These are phyloP conservation scores for Heliornis fulica DNA, from an alignment of 2,113 vertebrate genomes.

Conservation along the genomic window DNA sequence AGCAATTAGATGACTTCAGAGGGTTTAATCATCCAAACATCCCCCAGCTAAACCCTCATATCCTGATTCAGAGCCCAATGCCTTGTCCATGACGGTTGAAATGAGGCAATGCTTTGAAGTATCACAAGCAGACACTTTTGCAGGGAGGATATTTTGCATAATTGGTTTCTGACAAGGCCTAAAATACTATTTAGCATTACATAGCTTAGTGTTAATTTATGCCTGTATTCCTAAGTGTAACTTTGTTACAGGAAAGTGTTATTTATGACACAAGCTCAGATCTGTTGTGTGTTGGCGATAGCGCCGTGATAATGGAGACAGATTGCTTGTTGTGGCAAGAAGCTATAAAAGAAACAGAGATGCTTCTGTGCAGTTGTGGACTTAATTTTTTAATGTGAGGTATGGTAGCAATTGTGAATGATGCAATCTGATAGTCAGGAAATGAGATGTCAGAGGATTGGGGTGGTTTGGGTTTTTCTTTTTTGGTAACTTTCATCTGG, in stretches of 20 bases:
- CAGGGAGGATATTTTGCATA: conserved; percentile 25
- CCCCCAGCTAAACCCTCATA: not conserved
- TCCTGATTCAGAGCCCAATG: not conserved
- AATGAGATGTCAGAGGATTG: not conserved
- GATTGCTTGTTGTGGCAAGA: conserved; percentile 14
- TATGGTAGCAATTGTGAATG: not conserved
- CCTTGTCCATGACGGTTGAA: not conserved
- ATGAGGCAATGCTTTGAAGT: not conserved
- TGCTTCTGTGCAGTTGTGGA: conserved; percentile 37
- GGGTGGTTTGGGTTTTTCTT: no score
- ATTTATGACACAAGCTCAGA: not conserved
- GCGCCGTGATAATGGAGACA: conserved; percentile 27
- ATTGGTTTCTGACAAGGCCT: conserved; percentile 51
- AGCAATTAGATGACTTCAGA: not conserved
- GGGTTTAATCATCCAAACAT: not conserved
- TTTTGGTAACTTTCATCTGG: not conserved
- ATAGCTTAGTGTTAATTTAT: conserved; percentile 29
- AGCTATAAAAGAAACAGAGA: conserved; percentile 46
- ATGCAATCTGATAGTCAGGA: conserved; percentile 19
- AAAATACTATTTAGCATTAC: conserved; percentile 6
- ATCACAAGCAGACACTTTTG: not conserved
- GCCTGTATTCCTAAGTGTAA: not conserved
- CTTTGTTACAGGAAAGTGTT: not conserved
- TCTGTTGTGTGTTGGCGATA: conserved; percentile 1
- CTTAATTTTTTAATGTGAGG: conserved; percentile 65